These are phyloP conservation scores for Cranoglanis bouderius DNA, from an alignment of 2,113 vertebrate genomes.

Conservation along the genomic window DNA sequence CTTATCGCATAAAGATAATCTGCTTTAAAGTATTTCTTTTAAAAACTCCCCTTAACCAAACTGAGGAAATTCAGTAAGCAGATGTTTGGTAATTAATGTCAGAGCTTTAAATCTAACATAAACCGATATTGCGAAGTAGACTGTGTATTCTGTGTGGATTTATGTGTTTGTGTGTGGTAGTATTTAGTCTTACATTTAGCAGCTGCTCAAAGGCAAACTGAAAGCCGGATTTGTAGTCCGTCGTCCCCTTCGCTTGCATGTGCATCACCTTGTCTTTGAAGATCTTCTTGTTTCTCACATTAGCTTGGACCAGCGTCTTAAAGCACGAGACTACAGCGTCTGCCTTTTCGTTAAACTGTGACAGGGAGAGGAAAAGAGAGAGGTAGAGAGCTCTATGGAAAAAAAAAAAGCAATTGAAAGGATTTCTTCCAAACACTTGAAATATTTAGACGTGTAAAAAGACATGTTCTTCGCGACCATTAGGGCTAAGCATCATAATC, in stretches of 20 bases:
- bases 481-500: slow-evolving; percentile 34
- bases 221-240: slow-evolving; percentile 98
- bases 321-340: slow-evolving; percentile 93
- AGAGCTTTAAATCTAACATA: neutral
- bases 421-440: neutral
- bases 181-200: slow-evolving; percentile 85
- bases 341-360: slow-evolving; percentile 95
- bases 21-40: neutral
- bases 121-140: slow-evolving; percentile 4
- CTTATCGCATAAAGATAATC: neutral
- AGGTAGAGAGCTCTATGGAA: neutral
- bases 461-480: slow-evolving; percentile 6
- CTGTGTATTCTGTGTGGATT: neutral
- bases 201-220: slow-evolving; percentile 97
- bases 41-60: neutral
- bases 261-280: slow-evolving; percentile 92
- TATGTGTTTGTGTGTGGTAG: neutral
- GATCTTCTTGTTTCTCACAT: slow-evolving; percentile 96
- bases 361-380: slow-evolving; percentile 28
- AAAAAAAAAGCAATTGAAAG: neutral
- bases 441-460: slow-evolving; percentile 1
- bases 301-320: slow-evolving; percentile 95
- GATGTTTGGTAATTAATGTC: neutral
- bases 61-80: neutral
- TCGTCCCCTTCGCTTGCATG: slow-evolving; percentile 96